These are phyloP conservation scores for Calvadosia cruxmelitensis DNA, from an alignment of 30 jellyfish, hydroid and myxozoan species.

Conservation along the genomic window DNA sequence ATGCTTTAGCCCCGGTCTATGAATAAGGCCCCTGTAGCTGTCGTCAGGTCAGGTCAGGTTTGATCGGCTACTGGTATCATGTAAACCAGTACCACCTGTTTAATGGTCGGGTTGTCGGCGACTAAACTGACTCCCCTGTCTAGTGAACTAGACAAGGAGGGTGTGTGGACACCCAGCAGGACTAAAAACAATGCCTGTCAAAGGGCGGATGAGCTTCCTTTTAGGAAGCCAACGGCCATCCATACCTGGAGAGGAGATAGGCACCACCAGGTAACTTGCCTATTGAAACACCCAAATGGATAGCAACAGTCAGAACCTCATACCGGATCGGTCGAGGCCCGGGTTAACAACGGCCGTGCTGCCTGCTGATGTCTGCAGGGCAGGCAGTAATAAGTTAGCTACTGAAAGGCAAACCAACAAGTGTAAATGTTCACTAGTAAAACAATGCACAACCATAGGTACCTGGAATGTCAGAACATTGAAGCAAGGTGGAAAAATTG, in stretches of 20 bases:
- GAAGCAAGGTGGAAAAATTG: conserved; percentile 20
- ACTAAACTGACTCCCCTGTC: no score
- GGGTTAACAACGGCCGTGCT: conserved; percentile 8
- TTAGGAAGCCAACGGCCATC: conserved; percentile 43
- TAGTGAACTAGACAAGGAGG: no score
- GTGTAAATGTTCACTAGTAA: conserved; percentile 8
- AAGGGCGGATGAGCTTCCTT: conserved; percentile 29
- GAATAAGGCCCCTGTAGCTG: no score
- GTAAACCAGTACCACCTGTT: no score
- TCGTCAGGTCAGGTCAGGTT: no score
- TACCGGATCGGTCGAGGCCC: not conserved
- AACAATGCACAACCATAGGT: conserved; percentile 27
- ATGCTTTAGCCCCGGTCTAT: no score
- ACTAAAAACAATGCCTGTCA: no score
- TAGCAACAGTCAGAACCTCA: no score
- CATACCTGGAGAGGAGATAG: conserved; percentile 33
- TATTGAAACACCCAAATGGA: conserved; percentile 9
- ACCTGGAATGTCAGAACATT: conserved; percentile 17
- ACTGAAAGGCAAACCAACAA: conserved; percentile 25
- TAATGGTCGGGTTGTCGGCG: no score
- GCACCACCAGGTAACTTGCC: conserved; percentile 23
- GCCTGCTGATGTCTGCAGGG: conserved; percentile 19
- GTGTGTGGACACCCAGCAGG: no score
- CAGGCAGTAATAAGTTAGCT: conserved; percentile 11
- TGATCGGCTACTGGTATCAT: no score